phyloP scores from a whole-genome alignment of 2,888 invertebrate genomes.

The Papilio demoleus region DNA sequence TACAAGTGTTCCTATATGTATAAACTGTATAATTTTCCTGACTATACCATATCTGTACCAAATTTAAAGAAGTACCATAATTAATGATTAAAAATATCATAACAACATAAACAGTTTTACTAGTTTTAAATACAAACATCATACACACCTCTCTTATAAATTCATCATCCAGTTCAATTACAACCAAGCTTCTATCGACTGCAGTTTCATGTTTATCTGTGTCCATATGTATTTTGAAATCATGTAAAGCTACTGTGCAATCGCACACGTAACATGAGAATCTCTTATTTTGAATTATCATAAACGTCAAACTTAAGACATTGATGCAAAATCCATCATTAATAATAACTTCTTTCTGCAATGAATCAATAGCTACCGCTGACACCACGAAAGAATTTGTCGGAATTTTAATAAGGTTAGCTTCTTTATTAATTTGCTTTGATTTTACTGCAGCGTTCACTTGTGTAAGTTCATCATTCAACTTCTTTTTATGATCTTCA shows the following conservation, averaged over 20 bases:
- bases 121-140: not conserved
- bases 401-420: constrained; percentile 26
- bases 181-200: constrained; percentile 44
- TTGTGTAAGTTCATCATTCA: constrained; percentile 20
- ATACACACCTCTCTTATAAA: constrained; percentile 60
- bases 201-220: constrained; percentile 40
- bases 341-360: constrained; percentile 48
- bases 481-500: constrained; percentile 44
- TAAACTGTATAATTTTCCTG: too few species aligned
- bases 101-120: too few species aligned
- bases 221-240: constrained; percentile 43
- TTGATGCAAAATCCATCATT: constrained; percentile 54
- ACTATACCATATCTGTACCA: too few species aligned
- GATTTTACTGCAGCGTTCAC: constrained; percentile 1
- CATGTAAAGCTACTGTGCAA: not conserved
- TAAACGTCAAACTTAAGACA: constrained; percentile 45
- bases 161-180: constrained; percentile 52
- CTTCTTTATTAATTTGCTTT: constrained; percentile 35
- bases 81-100: too few species aligned
- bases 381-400: constrained; percentile 42
- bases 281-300: constrained; percentile 36
- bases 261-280: constrained; percentile 49
- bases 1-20: too few species aligned
- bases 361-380: constrained; percentile 31
- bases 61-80: too few species aligned